A percentile compares a stretch with the other conserved stretches of the same genome.
phyloP scores from a whole-genome alignment of 1,140 invertebrate species.

The Caenorhabditis tropicalis region DNA sequence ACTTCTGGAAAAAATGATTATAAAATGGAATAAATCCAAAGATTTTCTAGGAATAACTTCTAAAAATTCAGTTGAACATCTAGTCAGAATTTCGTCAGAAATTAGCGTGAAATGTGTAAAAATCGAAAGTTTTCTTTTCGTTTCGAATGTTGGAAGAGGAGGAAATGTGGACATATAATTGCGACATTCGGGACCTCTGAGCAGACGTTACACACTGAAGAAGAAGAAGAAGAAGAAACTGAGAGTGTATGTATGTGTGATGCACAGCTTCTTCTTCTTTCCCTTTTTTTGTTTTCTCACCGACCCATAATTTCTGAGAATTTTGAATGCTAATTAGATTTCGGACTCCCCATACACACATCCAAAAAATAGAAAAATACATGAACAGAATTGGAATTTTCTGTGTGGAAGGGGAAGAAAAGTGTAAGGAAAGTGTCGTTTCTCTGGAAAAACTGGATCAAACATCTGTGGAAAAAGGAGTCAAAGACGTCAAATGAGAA shows the following conservation, averaged over 20 bases:
- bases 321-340: constrained; percentile 32
- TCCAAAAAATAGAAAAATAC: not conserved
- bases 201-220: constrained; percentile 13
- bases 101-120: constrained; percentile 21
- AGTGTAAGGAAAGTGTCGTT: not conserved
- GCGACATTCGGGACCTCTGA: constrained; percentile 6
- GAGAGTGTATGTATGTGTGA: not conserved
- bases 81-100: not conserved
- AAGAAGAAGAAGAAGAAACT: constrained; percentile 7
- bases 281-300: constrained; percentile 10
- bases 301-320: not conserved
- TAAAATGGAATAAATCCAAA: no score
- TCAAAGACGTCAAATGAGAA: not conserved
- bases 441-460: not conserved
- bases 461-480: not conserved
- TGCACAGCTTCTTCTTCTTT: constrained; percentile 35
- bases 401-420: not conserved
- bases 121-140: not conserved
- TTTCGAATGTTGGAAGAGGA: not conserved
- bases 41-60: not conserved
- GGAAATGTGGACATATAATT: constrained; percentile 14
- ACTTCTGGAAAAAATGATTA: no score
- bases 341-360: not conserved
- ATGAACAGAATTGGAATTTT: constrained; percentile 2
- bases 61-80: not conserved